Conservation (phyloP, 1,140 invertebrate species). For the Grapholita molesta region DNA sequence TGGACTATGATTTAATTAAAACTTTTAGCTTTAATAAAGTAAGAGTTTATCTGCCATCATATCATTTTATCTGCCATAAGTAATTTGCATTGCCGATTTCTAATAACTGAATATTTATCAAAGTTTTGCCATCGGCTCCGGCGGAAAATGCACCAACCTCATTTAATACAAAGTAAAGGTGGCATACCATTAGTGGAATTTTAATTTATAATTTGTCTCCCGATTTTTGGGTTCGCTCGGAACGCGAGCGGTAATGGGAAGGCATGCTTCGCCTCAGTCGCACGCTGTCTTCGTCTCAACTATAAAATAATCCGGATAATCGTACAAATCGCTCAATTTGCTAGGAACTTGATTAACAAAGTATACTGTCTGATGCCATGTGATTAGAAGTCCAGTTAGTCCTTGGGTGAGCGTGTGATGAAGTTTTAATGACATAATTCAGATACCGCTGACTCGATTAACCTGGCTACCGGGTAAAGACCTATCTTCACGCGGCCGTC, state of each 20-base stretch:
- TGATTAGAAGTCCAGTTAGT: conserved; percentile 59
- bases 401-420: conserved; percentile 56
- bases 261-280: conserved; percentile 35
- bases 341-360: conserved; percentile 13
- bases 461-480: conserved; percentile 51
- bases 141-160: too few species aligned
- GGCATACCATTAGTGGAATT: conserved; percentile 44
- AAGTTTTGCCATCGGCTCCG: not conserved
- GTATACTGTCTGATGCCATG: conserved; percentile 32
- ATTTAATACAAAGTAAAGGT: conserved; percentile 19
- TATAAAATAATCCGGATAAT: conserved; percentile 33
- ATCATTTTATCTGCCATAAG: conserved; percentile 22
- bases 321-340: not conserved
- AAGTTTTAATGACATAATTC: conserved; percentile 73
- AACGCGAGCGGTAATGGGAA: conserved; percentile 49
- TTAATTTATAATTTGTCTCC: conserved; percentile 60
- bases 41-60: conserved; percentile 22
- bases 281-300: conserved; percentile 35
- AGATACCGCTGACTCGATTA: conserved; percentile 70
- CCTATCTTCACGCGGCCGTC: conserved; percentile 48
- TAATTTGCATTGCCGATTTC: conserved; percentile 9
- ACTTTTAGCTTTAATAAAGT: not conserved
- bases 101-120: not conserved
- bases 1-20: not conserved
- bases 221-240: conserved; percentile 44